phyloP scores from a whole-genome alignment of 2,113 vertebrate species.

The Pogonocichla stellata region DNA sequence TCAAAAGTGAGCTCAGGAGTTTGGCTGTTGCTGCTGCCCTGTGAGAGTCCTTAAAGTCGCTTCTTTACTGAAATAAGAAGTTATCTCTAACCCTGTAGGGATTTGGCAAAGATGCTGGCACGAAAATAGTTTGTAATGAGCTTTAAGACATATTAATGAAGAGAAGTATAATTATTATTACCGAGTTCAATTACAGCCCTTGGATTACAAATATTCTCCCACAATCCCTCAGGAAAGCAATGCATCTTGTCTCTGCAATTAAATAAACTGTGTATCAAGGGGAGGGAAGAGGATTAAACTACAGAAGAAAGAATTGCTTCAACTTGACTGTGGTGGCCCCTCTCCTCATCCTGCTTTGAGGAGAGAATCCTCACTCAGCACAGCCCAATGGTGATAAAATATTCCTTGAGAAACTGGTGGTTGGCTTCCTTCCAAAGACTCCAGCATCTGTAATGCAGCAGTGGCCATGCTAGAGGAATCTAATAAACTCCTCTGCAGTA shows the following conservation, averaged over 20 bases:
- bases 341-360: background rate
- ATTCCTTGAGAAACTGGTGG: background rate
- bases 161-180: constrained; percentile 61
- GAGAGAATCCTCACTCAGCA: background rate
- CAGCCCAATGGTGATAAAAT: background rate
- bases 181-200: constrained; percentile 53
- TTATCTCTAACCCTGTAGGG: constrained; percentile 29
- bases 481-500: constrained; percentile 22
- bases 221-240: constrained; percentile 58
- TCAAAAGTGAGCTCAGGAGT: background rate
- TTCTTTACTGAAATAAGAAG: constrained; percentile 10
- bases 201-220: constrained; percentile 62
- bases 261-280: constrained; percentile 37
- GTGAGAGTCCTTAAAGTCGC: background rate
- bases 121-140: constrained; percentile 62
- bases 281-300: constrained; percentile 51
- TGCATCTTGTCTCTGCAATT: constrained; percentile 40
- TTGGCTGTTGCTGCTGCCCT: background rate
- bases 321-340: constrained; percentile 16
- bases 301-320: constrained; percentile 18
- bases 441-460: background rate
- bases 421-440: constrained; percentile 28
- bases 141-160: constrained; percentile 60
- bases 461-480: constrained; percentile 10
- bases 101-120: constrained; percentile 55